phyloP scores from a whole-genome alignment of 2,888 invertebrate species.

The Penaeus monodon region DNA sequence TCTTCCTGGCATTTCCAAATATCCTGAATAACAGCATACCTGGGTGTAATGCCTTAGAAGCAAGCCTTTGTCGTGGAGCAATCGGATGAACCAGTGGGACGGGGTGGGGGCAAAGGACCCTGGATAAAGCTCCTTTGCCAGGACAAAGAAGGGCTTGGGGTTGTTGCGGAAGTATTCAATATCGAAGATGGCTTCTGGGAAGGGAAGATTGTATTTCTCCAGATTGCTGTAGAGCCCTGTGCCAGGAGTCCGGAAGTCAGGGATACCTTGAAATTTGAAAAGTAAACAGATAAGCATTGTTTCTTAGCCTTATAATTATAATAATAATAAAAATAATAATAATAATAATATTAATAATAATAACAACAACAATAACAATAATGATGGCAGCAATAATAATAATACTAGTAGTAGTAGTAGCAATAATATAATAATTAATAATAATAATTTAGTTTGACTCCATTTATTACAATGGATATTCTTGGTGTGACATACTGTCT shows the following conservation, averaged over 20 bases:
- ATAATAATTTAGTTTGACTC: too few relatives aligned
- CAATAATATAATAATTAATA: too few relatives aligned
- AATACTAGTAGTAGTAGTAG: too few relatives aligned
- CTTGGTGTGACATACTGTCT: too few relatives aligned
- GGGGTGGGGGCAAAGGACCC: constrained; percentile 88
- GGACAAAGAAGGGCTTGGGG: constrained; percentile 91
- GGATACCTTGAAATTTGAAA: constrained; percentile 60
- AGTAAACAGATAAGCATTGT: too few relatives aligned
- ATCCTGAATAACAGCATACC: constrained; percentile 67
- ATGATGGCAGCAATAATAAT: too few relatives aligned
- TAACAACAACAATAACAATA: too few relatives aligned
- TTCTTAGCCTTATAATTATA: too few relatives aligned
- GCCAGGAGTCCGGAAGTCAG: constrained; percentile 81
- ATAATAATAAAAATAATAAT: too few relatives aligned
- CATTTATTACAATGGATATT: too few relatives aligned
- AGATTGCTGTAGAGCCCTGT: constrained; percentile 93
- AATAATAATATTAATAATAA: too few relatives aligned
- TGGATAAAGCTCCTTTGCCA: constrained; percentile 91
- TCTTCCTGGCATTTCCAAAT: too few relatives aligned
- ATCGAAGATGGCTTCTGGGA: constrained; percentile 93
- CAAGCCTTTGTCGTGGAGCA: constrained; percentile 63
- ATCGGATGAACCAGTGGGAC: constrained; percentile 83
- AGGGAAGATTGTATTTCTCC: constrained; percentile 89
- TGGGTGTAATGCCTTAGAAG: constrained; percentile 72
- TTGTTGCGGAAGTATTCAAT: constrained; percentile 87